phyloP scores from a whole-genome alignment of 2,113 vertebrate genomes.

The Entelurus aequoreus region DNA sequence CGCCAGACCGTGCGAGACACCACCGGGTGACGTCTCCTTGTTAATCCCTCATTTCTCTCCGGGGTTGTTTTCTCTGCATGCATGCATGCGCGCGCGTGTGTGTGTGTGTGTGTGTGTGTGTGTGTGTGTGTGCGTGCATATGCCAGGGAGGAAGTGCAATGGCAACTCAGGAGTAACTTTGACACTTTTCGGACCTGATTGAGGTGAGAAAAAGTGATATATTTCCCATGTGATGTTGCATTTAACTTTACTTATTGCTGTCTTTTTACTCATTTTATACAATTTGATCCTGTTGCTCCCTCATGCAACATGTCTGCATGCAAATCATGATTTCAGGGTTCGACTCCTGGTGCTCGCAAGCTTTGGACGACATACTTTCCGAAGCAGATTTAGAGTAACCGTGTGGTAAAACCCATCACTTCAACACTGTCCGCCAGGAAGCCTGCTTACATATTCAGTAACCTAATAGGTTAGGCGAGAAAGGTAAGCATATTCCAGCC shows the following conservation, averaged over 20 bases:
- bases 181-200: background rate
- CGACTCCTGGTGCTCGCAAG: too few relatives aligned
- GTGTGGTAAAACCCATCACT: too few relatives aligned
- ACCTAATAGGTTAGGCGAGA: too few relatives aligned
- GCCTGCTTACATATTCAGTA: too few relatives aligned
- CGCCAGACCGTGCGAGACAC: constrained; percentile 30
- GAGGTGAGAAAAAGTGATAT: constrained; percentile 29
- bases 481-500: too few relatives aligned
- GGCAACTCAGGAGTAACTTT: background rate
- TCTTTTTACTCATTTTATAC: background rate
- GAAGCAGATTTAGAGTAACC: too few relatives aligned
- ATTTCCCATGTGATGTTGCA: background rate
- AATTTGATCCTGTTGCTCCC: background rate
- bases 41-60: constrained; percentile 38
- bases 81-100: background rate
- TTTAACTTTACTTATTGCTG: background rate
- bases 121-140: background rate
- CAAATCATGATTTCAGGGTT: too few relatives aligned
- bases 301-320: background rate
- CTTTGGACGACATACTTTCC: too few relatives aligned
- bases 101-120: too few relatives aligned
- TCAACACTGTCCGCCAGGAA: too few relatives aligned
- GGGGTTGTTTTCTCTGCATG: constrained; percentile 24
- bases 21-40: constrained; percentile 42
- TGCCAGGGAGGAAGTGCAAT: constrained; percentile 11